Percentiles rank a stretch among this genome's conserved stretches.
These are phyloP conservation scores for Sebastes fasciatus DNA, from an alignment of 2,113 vertebrate genomes.

Conservation along the genomic window DNA sequence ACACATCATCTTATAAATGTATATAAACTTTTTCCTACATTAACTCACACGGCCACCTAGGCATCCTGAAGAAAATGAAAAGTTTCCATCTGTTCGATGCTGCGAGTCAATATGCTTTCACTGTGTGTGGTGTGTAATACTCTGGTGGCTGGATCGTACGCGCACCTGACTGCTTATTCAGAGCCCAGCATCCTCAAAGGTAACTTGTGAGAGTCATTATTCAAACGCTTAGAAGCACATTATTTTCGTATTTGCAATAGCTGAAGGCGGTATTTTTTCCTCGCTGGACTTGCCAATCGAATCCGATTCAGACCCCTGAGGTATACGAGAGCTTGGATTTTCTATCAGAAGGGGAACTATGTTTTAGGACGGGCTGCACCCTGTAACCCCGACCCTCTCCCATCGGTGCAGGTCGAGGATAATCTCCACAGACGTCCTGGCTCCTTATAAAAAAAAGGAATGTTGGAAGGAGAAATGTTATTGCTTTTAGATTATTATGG, in stretches of 20 bases:
- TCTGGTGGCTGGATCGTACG: slow-evolving; percentile 41
- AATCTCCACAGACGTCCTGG: slow-evolving; percentile 50
- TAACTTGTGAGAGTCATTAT: slow-evolving; percentile 61
- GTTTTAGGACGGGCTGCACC: slow-evolving; percentile 32
- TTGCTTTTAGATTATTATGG: slow-evolving; percentile 53
- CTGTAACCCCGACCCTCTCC: not conserved
- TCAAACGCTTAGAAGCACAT: slow-evolving; percentile 57
- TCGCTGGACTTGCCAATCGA: slow-evolving; percentile 26
- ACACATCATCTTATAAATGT: slow-evolving; percentile 57
- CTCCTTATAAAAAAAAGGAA: slow-evolving; percentile 26
- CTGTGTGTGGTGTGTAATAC: slow-evolving; percentile 44
- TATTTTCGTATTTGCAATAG: slow-evolving; percentile 58
- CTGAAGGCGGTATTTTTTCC: slow-evolving; percentile 35
- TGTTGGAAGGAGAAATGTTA: slow-evolving; percentile 44
- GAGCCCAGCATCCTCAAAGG: slow-evolving; percentile 42
- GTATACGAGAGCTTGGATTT: slow-evolving; percentile 28
- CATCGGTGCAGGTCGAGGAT: slow-evolving; percentile 39
- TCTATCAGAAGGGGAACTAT: slow-evolving; percentile 38
- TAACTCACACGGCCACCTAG: slow-evolving; percentile 26
- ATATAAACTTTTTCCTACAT: slow-evolving; percentile 30
- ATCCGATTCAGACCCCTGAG: slow-evolving; percentile 30
- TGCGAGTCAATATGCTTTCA: slow-evolving; percentile 46
- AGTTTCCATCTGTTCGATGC: slow-evolving; percentile 60
- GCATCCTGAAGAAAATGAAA: slow-evolving; percentile 54
- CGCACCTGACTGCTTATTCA: slow-evolving; percentile 54